phyloP scores from a whole-genome alignment of 2,888 invertebrate genomes.

The Colletes collaris region DNA sequence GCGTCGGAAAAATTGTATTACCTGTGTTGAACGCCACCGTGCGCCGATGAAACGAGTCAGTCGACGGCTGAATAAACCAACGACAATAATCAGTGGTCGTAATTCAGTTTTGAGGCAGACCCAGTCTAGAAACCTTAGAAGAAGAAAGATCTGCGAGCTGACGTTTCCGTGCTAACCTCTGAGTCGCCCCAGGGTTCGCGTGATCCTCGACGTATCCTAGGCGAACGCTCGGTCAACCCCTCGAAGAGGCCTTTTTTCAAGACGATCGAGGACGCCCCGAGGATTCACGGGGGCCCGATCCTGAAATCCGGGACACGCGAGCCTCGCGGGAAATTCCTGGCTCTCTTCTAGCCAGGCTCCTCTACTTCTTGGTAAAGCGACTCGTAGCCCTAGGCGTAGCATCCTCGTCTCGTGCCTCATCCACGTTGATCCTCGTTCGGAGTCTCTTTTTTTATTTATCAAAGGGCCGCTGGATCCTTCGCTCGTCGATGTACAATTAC shows the following conservation, averaged over 20 bases:
- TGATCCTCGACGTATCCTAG: conserved; percentile 76
- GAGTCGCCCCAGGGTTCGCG: conserved; percentile 72
- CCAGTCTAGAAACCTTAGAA: conserved; percentile 22
- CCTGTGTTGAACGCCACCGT: conserved; percentile 3
- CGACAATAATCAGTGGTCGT: conserved; percentile 51
- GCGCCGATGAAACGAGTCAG: conserved; percentile 6
- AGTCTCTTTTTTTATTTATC: conserved; percentile 61
- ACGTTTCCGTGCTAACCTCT: conserved; percentile 70
- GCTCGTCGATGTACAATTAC: conserved; percentile 15
- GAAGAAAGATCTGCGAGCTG: conserved; percentile 53
- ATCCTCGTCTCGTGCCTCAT: conserved; percentile 56
- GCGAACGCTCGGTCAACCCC: conserved; percentile 73
- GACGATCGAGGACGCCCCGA: conserved; percentile 72
- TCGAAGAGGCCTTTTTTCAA: conserved; percentile 69
- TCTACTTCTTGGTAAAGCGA: conserved; percentile 74
- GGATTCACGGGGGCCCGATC: conserved; percentile 65
- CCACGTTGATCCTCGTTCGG: conserved; percentile 27
- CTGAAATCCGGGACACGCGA: conserved; percentile 82
- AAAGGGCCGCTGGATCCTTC: conserved; percentile 35
- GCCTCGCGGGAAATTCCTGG: conserved; percentile 82
- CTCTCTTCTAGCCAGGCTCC: conserved; percentile 68
- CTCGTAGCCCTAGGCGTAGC: conserved; percentile 49
- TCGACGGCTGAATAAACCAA: conserved; percentile 30
- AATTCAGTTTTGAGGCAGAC: conserved; percentile 49
- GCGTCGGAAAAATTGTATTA: not conserved